These are phyloP conservation scores for Lerema accius DNA, from an alignment of 1,140 invertebrate species.

Conservation along the genomic window DNA sequence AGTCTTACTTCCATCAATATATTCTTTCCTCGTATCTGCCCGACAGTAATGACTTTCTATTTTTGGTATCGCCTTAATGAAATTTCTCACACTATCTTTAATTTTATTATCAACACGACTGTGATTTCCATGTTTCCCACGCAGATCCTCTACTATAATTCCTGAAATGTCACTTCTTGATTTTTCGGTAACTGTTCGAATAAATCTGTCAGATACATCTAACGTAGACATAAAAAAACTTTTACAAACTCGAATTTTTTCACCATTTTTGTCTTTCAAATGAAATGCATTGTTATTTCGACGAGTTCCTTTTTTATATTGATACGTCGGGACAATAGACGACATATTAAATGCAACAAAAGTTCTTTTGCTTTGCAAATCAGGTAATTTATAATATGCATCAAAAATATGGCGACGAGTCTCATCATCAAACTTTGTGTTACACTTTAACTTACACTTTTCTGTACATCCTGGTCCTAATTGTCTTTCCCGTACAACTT, in stretches of 20 bases:
- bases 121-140: constrained; percentile 24
- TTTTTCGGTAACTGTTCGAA: constrained; percentile 11
- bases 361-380: constrained; percentile 24
- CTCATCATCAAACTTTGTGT: constrained; percentile 22
- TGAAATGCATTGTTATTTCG: neutral
- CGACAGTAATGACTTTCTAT: constrained; percentile 35
- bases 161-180: constrained; percentile 7
- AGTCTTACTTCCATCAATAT: constrained; percentile 33
- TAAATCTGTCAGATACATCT: constrained; percentile 18
- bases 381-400: constrained; percentile 26
- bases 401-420: constrained; percentile 23
- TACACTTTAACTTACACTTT: constrained; percentile 16
- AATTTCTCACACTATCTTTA: constrained; percentile 27
- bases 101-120: constrained; percentile 8
- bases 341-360: constrained; percentile 15
- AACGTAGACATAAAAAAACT: constrained; percentile 10
- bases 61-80: constrained; percentile 34
- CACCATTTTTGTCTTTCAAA: too few species aligned
- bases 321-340: constrained; percentile 14
- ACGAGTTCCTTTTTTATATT: constrained; percentile 17
- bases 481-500: constrained; percentile 13
- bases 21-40: constrained; percentile 13
- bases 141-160: constrained; percentile 8
- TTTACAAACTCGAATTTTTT: too few species aligned
- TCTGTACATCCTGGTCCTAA: constrained; percentile 14